Base-by-base conservation (phyloP, 1,140 invertebrate species). In the Trichomalopsis sarcophagae region DNA sequence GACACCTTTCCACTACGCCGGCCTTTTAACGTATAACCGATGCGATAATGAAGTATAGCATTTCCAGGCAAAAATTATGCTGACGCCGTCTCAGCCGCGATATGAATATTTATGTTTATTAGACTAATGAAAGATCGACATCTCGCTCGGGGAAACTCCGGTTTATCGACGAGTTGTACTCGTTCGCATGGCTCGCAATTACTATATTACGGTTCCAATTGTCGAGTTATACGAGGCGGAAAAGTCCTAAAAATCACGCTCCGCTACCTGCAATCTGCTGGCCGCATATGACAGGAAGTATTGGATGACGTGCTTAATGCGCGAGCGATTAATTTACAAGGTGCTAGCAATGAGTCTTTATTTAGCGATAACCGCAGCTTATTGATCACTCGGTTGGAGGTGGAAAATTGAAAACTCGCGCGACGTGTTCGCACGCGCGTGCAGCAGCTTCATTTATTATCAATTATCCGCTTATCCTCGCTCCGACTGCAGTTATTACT, bases 31-130 rank as follows among this genome's bases (percentile, higher is more conserved):
- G 47, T 50, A 17, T 17, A 50, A 10, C 1, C 11, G 7, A 23
- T 5, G 30, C 50, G 36, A 47, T 80, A 80, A 80, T 47, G n/a
- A 69, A 80, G 62, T 44, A 36, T 1, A 66, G 2, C 9, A 17
- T 80, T 47, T 36, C 78, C 0, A 30, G 47, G 78, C 1, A 80
- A 69, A 62, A 69, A 68, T 47, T 30, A 69, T 80, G 40, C 33
- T 21, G 0, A 27, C 9, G 40, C 11, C n/a, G 66, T 23, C 66
- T 27, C 47, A 23, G 5, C 14, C 14, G 0, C 47, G 13, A 71
- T 69, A 80, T 80, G 50, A 80, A 80, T 80, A 80, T 69, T 80
- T 80, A 80, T 80, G 33, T 80, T 71, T 81, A 73, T 50, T 27
- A 50, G 36, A 0, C 11, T 21, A 50, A 73, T 81, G 23, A 81